Conservation (phyloP, 2,113 vertebrate genomes). For the Oxygymnocypris stewartii region DNA sequence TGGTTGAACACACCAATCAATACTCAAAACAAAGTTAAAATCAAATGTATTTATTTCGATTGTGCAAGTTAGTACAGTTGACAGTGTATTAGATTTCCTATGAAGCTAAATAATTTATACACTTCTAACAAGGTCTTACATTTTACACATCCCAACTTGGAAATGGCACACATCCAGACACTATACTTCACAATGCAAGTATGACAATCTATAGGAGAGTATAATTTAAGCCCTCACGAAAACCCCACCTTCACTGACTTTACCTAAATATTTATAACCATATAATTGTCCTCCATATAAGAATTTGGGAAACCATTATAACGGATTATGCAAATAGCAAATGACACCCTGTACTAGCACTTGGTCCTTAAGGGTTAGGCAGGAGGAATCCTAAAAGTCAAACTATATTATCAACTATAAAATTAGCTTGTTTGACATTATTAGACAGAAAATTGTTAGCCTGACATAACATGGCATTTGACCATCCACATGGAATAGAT, state of each 20-base stretch:
- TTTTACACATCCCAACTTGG: conserved; percentile 53
- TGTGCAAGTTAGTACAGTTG: conserved; percentile 70
- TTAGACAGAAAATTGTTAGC: conserved; percentile 22
- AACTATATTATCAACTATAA: neutral
- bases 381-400: neutral
- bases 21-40: conserved; percentile 21
- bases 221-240: conserved; percentile 33
- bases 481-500: neutral
- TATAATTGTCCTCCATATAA: conserved; percentile 11
- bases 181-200: conserved; percentile 63
- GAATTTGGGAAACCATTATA: neutral
- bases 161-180: conserved; percentile 68
- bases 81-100: conserved; percentile 55
- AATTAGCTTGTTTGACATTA: conserved; percentile 35
- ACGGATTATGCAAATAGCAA: neutral
- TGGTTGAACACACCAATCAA: neutral
- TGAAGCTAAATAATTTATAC: conserved; percentile 58
- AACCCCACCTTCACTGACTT: conserved; percentile 17
- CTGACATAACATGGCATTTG: conserved; percentile 47
- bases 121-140: conserved; percentile 57
- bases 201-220: conserved; percentile 60
- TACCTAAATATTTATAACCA: neutral
- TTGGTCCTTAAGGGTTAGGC: conserved; percentile 64
- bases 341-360: conserved; percentile 52
- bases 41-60: conserved; percentile 72